phyloP scores from a whole-genome alignment of 30 jellyfish, hydroid and myxozoan genomes.

The Hydractinia echinata region DNA sequence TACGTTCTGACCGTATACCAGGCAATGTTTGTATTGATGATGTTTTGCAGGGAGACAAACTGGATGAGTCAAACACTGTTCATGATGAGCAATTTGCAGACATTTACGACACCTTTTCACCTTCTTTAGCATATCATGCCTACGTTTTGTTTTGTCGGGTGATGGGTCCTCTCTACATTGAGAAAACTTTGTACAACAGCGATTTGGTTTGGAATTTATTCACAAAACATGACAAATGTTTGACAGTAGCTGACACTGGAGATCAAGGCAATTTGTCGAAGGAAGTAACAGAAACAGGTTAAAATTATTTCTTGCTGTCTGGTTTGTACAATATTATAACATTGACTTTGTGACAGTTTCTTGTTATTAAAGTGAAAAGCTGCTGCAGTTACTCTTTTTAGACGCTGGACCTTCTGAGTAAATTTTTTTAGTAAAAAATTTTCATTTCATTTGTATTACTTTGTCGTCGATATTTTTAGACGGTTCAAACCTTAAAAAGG shows the following conservation, averaged over 20 bases:
- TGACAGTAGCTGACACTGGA: slow-evolving; percentile 39
- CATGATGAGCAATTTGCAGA: slow-evolving; percentile 35
- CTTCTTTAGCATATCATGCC: slow-evolving; percentile 80
- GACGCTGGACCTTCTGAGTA: too few relatives aligned
- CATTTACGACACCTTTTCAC: slow-evolving; percentile 56
- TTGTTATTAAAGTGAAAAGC: too few relatives aligned
- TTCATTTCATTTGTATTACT: too few relatives aligned
- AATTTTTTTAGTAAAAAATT: too few relatives aligned
- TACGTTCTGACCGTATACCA: neutral
- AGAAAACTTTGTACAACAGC: slow-evolving; percentile 64
- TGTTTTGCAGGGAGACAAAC: neutral
- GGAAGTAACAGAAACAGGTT: neutral
- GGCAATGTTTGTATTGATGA: slow-evolving; percentile 7
- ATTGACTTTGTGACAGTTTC: too few relatives aligned
- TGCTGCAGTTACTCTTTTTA: too few relatives aligned
- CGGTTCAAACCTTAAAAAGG: too few relatives aligned
- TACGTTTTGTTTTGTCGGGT: slow-evolving; percentile 82
- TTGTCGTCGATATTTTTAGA: too few relatives aligned
- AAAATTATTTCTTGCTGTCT: neutral
- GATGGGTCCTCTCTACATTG: slow-evolving; percentile 64
- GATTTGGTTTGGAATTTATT: slow-evolving; percentile 87
- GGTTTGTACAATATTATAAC: too few relatives aligned
- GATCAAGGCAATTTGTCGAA: neutral
- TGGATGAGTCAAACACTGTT: neutral
- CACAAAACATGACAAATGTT: slow-evolving; percentile 63